Percentiles rank a stretch among this genome's conserved stretches.
Evolutionary conservation across 2,797 vertebrate species (phyloP).

Genomic region (Mionectes olivaceus): DNA sequence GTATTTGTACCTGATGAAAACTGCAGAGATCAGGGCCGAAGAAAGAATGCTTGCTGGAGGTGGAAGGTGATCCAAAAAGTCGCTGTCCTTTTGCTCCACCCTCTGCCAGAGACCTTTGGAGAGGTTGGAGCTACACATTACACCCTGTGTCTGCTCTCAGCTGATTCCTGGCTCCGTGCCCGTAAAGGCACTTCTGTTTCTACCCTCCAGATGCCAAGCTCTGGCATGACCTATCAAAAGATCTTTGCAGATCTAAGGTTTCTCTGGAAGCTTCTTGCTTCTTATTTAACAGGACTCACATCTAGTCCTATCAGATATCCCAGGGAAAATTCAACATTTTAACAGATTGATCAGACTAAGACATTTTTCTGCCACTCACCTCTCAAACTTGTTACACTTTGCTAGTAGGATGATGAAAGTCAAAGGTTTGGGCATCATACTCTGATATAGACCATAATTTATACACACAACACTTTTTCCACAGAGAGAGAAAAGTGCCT

Average conservation of each 20-base stretch:
- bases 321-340: not conserved
- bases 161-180: not conserved
- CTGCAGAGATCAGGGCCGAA: not conserved
- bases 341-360: not conserved
- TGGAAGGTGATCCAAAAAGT: not conserved
- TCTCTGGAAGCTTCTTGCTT: not conserved
- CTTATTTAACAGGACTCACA: not conserved
- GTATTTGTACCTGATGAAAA: not conserved
- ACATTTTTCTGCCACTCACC: not conserved
- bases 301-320: not conserved
- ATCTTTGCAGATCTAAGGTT: not conserved
- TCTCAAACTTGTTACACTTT: not conserved
- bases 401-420: not conserved
- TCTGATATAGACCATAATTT: not conserved
- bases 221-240: not conserved
- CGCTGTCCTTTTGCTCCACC: not conserved
- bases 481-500: not conserved
- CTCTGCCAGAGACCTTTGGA: not conserved
- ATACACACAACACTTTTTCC: not conserved
- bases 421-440: not conserved
- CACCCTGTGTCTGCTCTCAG: not conserved
- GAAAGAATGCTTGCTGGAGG: not conserved
- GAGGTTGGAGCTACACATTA: not conserved
- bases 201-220: not conserved
- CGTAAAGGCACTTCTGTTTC: not conserved